Base-by-base conservation (phyloP, 2,888 invertebrate species). In the Tubulanus polymorphus region DNA sequence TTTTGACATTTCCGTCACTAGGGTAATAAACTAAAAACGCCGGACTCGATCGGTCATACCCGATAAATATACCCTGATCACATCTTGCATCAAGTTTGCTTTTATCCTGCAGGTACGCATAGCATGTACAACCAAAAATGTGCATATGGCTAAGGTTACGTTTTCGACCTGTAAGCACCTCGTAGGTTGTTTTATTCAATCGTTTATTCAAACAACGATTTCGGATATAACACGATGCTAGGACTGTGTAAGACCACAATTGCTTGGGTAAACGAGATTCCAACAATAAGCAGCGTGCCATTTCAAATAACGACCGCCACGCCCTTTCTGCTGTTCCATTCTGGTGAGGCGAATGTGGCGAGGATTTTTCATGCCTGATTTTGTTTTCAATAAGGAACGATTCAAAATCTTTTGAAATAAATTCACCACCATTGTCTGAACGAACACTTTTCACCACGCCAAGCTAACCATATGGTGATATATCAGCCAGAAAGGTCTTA, bases 161-260 rank as follows among this genome's bases (percentile, higher is more conserved):
- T 32, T 45, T 56, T 1, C 26, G 0, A 37, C 51, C 50, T 18
- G 56, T 56, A 18, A 58, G 23, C 10, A 48, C 30, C 32, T 53
- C 41, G 55, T 37, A 58, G 27, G 60, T 60, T 2, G 56, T 59
- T 12, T 25, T 3, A 20, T 28, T 20, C 12, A 5, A 35, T 12
- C 46, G 23, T 12, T 26, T 10, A 46, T 59, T 58, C 26, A 41
- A 60, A 41, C 58, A 61, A 15, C 60, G 51, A 51, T 61, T 61
- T 10, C 55, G n/a, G 12, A 54, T 61, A 47, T 61, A 57, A 18
- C 6, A 18, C 6, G 48, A 3, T 20, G 48, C 26, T 26, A 3
- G 15, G 10, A 48, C 25, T 10, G 48, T n/a, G 27, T 23, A 48
- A 3, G 48, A n/a, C 48, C 27, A 26, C 26, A 27, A 48, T 26